Percentiles rank a stretch among this genome's conserved stretches.
Conservation (phyloP, 2,113 vertebrate species). For the Podocnemis expansa region DNA sequence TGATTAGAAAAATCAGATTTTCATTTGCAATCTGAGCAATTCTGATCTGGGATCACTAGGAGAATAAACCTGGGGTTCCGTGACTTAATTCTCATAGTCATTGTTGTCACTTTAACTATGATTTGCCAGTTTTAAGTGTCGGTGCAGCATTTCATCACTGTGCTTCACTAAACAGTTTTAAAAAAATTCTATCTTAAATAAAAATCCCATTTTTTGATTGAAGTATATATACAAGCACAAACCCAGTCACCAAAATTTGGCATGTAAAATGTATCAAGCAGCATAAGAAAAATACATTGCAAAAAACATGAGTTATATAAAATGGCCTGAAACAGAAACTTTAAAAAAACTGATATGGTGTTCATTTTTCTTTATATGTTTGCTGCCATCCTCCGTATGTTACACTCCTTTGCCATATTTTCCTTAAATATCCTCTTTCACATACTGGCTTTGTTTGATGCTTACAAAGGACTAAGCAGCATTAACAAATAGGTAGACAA, state of each 20-base stretch:
- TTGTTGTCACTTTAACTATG: not conserved
- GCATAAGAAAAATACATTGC: conserved; percentile 14
- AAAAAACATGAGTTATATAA: conserved; percentile 25
- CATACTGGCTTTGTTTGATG: not conserved
- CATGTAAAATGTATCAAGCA: conserved; percentile 32
- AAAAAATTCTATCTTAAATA: conserved; percentile 40
- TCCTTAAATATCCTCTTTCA: not conserved
- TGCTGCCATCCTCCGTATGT: conserved; percentile 2
- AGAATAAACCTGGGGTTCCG: not conserved
- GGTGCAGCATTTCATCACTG: not conserved
- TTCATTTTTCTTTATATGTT: not conserved
- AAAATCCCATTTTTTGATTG: conserved; percentile 46
- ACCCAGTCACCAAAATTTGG: conserved; percentile 9
- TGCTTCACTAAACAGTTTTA: not conserved
- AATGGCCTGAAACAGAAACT: conserved; percentile 30
- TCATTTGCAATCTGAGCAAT: not conserved
- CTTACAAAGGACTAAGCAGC: not conserved
- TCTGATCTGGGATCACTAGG: not conserved
- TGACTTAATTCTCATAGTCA: conserved; percentile 1
- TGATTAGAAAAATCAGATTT: not conserved
- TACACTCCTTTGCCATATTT: conserved; percentile 9
- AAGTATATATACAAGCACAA: not conserved
- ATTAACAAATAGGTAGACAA: conserved; percentile 10
- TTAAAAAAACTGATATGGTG: conserved; percentile 16
- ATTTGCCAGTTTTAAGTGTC: not conserved